Evolutionary conservation across 2,888 invertebrate species (phyloP).

Genomic region (Ephialtes manifestator): DNA sequence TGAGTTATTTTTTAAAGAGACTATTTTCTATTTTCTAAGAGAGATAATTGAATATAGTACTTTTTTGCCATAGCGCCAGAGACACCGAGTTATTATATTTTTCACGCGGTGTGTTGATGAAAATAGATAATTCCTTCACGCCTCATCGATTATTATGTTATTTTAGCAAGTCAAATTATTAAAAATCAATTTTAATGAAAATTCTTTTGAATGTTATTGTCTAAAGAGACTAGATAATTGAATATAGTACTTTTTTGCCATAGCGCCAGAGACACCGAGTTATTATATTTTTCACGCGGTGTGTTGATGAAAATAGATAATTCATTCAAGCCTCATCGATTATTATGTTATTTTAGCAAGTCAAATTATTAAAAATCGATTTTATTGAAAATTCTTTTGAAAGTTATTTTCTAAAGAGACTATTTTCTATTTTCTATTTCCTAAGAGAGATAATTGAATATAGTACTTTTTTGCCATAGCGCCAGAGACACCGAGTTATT

Average conservation of each 20-base stretch:
- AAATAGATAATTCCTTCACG: slow-evolving; percentile 27
- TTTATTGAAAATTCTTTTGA: too few species aligned
- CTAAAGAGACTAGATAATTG: too few species aligned
- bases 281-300: slow-evolving; percentile 25
- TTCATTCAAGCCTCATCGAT: slow-evolving; percentile 7
- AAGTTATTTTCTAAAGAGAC: too few species aligned
- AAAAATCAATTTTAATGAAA: too few species aligned
- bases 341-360: neutral
- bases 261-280: neutral
- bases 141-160: neutral
- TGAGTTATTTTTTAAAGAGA: too few species aligned
- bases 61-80: neutral
- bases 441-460: too few species aligned
- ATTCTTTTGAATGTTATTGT: neutral
- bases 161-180: neutral
- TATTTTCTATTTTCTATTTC: too few species aligned
- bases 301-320: slow-evolving; percentile 27
- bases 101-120: slow-evolving; percentile 10
- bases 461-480: neutral
- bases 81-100: slow-evolving; percentile 19
- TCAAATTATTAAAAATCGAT: neutral
- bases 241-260: too few species aligned
- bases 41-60: too few species aligned
- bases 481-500: slow-evolving; percentile 4
- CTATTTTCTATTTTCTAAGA: too few species aligned